Percentiles rank a stretch among this genome's conserved stretches.
phyloP scores from a whole-genome alignment of 1,140 invertebrate species.

The Triops longicaudatus region DNA sequence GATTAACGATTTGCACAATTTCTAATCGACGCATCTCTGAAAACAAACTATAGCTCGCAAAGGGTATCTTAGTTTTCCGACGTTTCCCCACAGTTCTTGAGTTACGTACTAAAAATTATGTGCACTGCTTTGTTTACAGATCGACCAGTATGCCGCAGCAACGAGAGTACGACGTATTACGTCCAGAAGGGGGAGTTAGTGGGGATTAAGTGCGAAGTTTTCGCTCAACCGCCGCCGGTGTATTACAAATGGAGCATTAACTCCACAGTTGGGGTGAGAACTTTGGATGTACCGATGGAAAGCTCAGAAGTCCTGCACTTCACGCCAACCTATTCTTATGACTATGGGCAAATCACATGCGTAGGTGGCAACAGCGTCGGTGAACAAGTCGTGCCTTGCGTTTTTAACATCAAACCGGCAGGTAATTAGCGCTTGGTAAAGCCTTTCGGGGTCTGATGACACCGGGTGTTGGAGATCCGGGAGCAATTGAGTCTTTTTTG shows the following conservation, averaged over 20 bases:
- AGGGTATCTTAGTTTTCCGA: no score
- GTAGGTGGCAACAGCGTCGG: background rate
- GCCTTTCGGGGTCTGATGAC: background rate
- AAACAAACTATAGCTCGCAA: no score
- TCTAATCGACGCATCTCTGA: no score
- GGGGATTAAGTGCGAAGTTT: slow-evolving; percentile 17
- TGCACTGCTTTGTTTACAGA: background rate
- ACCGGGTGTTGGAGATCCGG: background rate
- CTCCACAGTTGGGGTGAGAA: background rate
- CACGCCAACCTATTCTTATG: background rate
- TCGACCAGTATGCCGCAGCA: slow-evolving; percentile 4
- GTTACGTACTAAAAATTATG: no score
- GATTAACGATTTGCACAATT: no score
- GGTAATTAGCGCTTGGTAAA: slow-evolving; percentile 10
- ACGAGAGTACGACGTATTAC: background rate
- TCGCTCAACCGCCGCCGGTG: background rate
- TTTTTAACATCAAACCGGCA: slow-evolving; percentile 16
- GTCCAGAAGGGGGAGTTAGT: background rate
- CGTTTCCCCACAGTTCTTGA: no score
- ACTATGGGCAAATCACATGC: slow-evolving; percentile 18
- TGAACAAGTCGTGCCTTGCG: background rate
- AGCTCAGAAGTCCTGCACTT: background rate
- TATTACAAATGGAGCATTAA: slow-evolving; percentile 20
- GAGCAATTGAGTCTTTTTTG: background rate
- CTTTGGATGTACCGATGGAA: background rate